These are phyloP conservation scores for Pachypsylla venusta DNA, from an alignment of 1,140 invertebrate species.

Conservation along the genomic window DNA sequence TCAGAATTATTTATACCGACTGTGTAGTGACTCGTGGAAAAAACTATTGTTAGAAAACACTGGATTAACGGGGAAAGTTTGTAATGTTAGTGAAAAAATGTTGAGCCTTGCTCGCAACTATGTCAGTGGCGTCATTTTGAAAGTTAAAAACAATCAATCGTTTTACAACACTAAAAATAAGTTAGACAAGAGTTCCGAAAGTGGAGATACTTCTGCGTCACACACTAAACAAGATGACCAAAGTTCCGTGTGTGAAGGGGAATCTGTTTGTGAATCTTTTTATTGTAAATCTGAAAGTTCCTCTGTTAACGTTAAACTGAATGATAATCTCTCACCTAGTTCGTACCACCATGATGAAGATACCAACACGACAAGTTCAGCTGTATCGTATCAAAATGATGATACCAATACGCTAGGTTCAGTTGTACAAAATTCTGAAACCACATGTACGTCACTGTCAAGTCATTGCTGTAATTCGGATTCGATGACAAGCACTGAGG, in stretches of 20 bases:
- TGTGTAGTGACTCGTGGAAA: slow-evolving; percentile 13
- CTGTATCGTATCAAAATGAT: too few species aligned
- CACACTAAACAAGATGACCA: background rate
- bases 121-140: background rate
- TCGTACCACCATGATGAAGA: background rate
- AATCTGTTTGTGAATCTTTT: background rate
- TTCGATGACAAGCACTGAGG: too few species aligned
- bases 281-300: slow-evolving; percentile 5
- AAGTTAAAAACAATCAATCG: background rate
- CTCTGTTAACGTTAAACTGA: background rate
- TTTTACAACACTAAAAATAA: background rate
- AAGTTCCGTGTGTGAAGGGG: background rate
- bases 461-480: too few species aligned
- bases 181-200: background rate
- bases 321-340: background rate
- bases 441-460: too few species aligned
- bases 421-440: too few species aligned
- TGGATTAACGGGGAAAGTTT: background rate
- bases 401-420: too few species aligned
- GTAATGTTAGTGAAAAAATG: slow-evolving; percentile 18
- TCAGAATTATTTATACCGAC: slow-evolving; percentile 27
- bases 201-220: background rate
- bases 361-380: background rate
- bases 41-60: background rate
- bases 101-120: slow-evolving; percentile 1